Percentiles rank a stretch among this genome's conserved stretches.
These are phyloP conservation scores for Portevinia maculata DNA, from an alignment of 2,888 invertebrate species.

Conservation along the genomic window DNA sequence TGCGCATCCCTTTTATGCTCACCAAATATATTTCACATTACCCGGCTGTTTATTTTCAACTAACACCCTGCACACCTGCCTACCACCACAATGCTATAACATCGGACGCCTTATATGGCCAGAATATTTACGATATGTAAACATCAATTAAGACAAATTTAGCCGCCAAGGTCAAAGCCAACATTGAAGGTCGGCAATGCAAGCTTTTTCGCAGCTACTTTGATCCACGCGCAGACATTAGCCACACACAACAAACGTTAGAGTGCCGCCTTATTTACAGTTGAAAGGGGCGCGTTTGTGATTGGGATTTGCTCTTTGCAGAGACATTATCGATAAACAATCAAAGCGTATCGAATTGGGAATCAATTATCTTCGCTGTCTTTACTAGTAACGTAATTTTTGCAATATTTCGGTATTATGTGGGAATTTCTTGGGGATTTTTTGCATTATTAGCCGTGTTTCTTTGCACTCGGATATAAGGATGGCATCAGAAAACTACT, in stretches of 20 bases:
- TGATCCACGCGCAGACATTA: constrained; percentile 4
- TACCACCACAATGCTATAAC: constrained; percentile 2
- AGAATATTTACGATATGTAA: constrained; percentile 52
- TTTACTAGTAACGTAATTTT: constrained; percentile 27
- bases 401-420: constrained; percentile 46
- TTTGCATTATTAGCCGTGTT: too few species aligned
- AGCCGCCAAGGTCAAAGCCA: constrained; percentile 63
- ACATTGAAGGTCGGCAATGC: constrained; percentile 38
- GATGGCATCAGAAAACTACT: too few species aligned
- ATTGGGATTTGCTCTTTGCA: constrained; percentile 2
- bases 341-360: constrained; percentile 19
- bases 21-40: not conserved
- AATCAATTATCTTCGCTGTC: constrained; percentile 47
- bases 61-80: constrained; percentile 12
- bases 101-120: constrained; percentile 13
- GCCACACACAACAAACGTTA: constrained; percentile 2
- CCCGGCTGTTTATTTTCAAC: constrained; percentile 26
- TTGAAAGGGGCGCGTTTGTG: not conserved
- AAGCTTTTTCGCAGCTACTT: constrained; percentile 17
- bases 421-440: constrained; percentile 10
- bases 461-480: too few species aligned
- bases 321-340: constrained; percentile 23
- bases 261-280: constrained; percentile 19
- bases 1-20: not conserved
- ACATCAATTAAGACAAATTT: constrained; percentile 57